A percentile compares a stretch with the other conserved stretches of the same genome.
Evolutionary conservation across 2,797 vertebrate genomes (phyloP).

Genomic region (Aphelocoma californica): DNA sequence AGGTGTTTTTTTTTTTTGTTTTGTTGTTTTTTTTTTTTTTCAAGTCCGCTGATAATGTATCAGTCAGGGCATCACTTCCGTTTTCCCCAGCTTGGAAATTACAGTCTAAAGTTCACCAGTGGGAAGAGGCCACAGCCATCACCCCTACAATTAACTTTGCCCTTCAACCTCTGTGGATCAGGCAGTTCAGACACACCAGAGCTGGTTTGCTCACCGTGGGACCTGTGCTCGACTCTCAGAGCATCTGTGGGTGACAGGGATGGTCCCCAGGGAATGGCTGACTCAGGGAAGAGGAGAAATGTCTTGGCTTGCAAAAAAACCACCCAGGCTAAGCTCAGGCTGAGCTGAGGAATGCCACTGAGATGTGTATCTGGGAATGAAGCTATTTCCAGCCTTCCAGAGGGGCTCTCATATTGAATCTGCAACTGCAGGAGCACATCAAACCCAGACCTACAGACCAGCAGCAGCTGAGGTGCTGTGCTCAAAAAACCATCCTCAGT

Average conservation of each 20-base stretch:
- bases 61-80: neutral
- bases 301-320: neutral
- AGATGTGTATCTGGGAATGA: neutral
- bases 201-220: fast-evolving
- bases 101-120: neutral
- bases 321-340: neutral
- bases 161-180: neutral
- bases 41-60: neutral
- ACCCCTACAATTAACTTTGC: neutral
- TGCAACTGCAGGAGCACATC: neutral
- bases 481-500: neutral
- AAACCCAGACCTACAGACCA: neutral
- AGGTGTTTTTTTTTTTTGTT: fast-evolving
- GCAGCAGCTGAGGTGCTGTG: neutral
- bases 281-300: neutral
- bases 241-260: neutral
- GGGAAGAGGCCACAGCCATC: neutral
- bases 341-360: neutral
- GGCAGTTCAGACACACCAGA: neutral
- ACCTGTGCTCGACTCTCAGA: neutral
- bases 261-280: neutral
- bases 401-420: neutral
- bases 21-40: too few species aligned
- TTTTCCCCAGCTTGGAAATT: neutral
- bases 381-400: neutral